Evolutionary conservation across 2,797 vertebrate genomes (phyloP).

Genomic region (Ctenopoma multispine): DNA sequence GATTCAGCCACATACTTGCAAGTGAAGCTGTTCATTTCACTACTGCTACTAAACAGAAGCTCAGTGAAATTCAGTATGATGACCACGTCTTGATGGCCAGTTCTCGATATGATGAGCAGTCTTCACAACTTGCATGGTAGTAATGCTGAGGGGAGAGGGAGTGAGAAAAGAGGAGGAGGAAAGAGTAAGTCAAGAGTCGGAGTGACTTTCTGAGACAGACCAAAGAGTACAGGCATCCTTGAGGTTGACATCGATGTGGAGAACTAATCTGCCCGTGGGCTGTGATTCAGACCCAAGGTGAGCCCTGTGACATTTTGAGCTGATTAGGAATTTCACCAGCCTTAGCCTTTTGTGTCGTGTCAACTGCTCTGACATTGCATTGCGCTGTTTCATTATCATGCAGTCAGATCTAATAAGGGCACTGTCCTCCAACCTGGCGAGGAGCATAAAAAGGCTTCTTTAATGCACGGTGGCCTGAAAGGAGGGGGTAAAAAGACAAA

Average conservation of each 20-base stretch:
- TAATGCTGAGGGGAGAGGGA: slow-evolving; percentile 20
- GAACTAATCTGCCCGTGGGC: slow-evolving; percentile 68
- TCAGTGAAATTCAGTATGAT: too few species aligned
- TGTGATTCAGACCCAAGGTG: slow-evolving; percentile 75
- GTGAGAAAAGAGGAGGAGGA: neutral
- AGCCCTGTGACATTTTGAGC: slow-evolving; percentile 81
- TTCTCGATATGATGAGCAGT: neutral
- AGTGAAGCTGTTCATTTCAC: too few species aligned
- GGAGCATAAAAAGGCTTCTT: slow-evolving; percentile 57
- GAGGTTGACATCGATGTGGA: slow-evolving; percentile 61
- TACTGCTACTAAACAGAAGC: too few species aligned
- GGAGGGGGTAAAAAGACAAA: slow-evolving; percentile 66
- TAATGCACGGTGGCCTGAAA: slow-evolving; percentile 66
- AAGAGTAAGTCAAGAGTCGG: slow-evolving; percentile 43
- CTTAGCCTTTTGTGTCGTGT: slow-evolving; percentile 79
- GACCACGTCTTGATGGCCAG: too few species aligned
- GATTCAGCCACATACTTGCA: too few species aligned
- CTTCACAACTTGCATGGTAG: slow-evolving; percentile 6
- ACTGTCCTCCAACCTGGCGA: slow-evolving; percentile 66
- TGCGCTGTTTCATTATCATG: slow-evolving; percentile 82
- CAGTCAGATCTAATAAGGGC: slow-evolving; percentile 82
- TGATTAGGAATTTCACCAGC: slow-evolving; percentile 82
- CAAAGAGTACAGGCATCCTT: slow-evolving; percentile 63
- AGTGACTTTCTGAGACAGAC: slow-evolving; percentile 52
- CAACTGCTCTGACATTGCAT: slow-evolving; percentile 80